Conservation (phyloP, 2,797 vertebrate species). For the Atherinosoma microstoma region DNA sequence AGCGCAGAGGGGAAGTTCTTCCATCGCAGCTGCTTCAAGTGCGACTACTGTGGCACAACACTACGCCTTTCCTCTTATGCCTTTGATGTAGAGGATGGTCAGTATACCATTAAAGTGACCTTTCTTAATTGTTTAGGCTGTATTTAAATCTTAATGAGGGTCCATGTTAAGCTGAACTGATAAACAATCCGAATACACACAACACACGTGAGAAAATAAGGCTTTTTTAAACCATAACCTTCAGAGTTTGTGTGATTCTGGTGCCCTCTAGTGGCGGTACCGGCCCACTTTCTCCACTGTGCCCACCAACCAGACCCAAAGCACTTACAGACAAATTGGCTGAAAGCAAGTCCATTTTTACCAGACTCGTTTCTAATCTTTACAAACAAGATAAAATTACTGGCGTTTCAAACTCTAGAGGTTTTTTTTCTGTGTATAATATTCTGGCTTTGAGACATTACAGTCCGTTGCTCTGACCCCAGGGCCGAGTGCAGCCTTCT, state of each 20-base stretch:
- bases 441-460: not conserved
- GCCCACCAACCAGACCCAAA: not conserved
- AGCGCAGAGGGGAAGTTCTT: slow-evolving; percentile 99
- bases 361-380: not conserved
- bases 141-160: not conserved
- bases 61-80: slow-evolving; percentile 95
- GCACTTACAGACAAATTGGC: fast-evolving
- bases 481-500: slow-evolving; percentile 5
- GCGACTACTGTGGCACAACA: slow-evolving; percentile 94
- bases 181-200: not conserved
- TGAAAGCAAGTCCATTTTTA: not conserved
- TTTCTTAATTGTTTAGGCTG: not conserved
- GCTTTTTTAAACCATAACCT: not conserved
- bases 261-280: slow-evolving; percentile 14
- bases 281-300: not conserved
- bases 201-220: not conserved
- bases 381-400: not conserved
- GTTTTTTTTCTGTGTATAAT: not conserved
- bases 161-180: not conserved
- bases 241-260: not conserved
- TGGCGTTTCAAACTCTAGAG: not conserved
- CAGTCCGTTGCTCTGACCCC: not conserved
- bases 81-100: slow-evolving; percentile 94
- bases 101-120: slow-evolving; percentile 41
- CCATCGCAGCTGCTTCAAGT: slow-evolving; percentile 98